A percentile compares a stretch with the other conserved stretches of the same genome.
Evolutionary conservation across 2,113 vertebrate genomes (phyloP).

Genomic region (Microcebus lehilahytsara): DNA sequence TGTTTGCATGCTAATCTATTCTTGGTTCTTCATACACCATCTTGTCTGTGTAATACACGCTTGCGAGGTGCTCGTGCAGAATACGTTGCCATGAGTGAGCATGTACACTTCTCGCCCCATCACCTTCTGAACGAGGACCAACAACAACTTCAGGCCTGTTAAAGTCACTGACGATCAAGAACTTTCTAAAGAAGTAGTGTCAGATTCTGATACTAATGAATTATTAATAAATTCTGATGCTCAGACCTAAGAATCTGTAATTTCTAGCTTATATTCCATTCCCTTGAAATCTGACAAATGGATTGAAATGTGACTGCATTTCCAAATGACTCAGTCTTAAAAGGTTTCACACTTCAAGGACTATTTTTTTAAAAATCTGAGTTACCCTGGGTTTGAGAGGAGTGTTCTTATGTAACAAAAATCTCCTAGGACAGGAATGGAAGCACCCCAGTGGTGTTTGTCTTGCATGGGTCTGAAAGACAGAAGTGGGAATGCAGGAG

Average conservation of each 20-base stretch:
- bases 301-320: not conserved
- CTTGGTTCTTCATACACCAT: not conserved
- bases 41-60: accelerated
- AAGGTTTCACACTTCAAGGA: not conserved
- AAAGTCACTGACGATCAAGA: not conserved
- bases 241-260: not conserved
- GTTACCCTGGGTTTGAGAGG: not conserved
- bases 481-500: not conserved
- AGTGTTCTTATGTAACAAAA: not conserved
- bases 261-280: not conserved
- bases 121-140: not conserved
- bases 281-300: not conserved
- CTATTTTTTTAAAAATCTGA: not conserved
- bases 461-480: not conserved
- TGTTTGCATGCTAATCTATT: not conserved
- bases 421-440: not conserved
- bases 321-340: not conserved
- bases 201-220: not conserved
- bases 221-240: not conserved
- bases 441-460: not conserved
- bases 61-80: not conserved
- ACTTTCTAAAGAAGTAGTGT: not conserved
- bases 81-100: accelerated
- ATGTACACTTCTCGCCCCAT: no score
- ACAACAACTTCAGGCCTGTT: not conserved